These are phyloP conservation scores for Indicator indicator DNA, from an alignment of 2,113 vertebrate species.

Conservation along the genomic window DNA sequence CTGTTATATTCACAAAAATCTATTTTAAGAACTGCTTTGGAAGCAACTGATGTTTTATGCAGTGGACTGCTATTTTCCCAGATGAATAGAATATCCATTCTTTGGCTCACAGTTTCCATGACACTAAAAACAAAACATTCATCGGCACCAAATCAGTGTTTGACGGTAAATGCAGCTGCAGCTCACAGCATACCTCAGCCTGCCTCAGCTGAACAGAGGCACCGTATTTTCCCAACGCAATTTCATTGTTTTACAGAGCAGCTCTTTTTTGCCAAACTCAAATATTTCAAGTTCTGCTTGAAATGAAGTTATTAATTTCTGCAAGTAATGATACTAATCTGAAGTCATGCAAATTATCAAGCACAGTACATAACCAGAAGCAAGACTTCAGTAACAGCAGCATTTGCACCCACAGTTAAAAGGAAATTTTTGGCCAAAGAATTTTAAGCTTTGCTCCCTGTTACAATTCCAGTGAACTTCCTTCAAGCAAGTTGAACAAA, in stretches of 20 bases:
- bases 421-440: background rate
- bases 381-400: background rate
- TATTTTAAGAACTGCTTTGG: conserved; percentile 78
- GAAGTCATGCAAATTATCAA: background rate
- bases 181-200: conserved; percentile 66
- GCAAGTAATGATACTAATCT: background rate
- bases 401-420: background rate
- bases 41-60: conserved; percentile 78
- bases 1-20: conserved; percentile 68
- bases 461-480: background rate
- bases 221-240: conserved; percentile 70
- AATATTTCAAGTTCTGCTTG: conserved; percentile 47
- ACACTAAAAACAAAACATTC: conserved; percentile 84
- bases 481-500: background rate
- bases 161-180: conserved; percentile 83
- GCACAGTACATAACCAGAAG: background rate
- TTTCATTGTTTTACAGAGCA: conserved; percentile 68
- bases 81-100: conserved; percentile 82
- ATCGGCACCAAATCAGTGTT: conserved; percentile 74
- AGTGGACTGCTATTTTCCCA: conserved; percentile 79
- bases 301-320: conserved; percentile 41
- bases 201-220: conserved; percentile 59
- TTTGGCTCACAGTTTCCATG: conserved; percentile 83
- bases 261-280: conserved; percentile 35
- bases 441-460: background rate